phyloP scores from a whole-genome alignment of 2,113 vertebrate species.

The Macrotis lagotis region DNA sequence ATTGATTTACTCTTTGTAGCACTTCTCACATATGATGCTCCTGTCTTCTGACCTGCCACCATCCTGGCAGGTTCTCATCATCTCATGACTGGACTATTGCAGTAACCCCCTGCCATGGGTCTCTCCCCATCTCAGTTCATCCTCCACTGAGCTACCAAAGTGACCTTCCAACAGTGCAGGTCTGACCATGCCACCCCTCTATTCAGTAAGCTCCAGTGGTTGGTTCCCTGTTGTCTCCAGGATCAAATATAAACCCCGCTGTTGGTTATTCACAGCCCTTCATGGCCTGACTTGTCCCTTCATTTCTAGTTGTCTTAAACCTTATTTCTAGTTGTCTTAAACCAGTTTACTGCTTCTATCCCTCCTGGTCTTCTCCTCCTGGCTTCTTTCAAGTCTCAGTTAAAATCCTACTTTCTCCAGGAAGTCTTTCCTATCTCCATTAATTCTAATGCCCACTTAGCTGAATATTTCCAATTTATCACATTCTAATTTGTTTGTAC shows the following conservation, averaged over 20 bases:
- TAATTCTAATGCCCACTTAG: background rate
- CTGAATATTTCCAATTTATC: background rate
- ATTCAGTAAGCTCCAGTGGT: background rate
- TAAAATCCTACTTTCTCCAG: background rate
- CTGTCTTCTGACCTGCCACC: background rate
- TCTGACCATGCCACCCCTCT: background rate
- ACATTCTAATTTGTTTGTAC: background rate
- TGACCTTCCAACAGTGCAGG: background rate
- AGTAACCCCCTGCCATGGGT: background rate
- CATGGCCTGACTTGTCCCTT: background rate
- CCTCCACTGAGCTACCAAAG: background rate
- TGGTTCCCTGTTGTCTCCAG: background rate
- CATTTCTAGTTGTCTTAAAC: background rate
- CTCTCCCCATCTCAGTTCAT: background rate
- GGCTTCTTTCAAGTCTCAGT: background rate
- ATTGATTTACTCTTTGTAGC: background rate
- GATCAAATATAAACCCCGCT: background rate
- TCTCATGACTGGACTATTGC: background rate
- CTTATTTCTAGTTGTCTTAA: background rate
- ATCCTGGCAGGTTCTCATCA: background rate
- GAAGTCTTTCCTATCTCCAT: background rate
- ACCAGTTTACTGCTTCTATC: background rate
- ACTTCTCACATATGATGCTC: background rate
- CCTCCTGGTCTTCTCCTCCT: background rate
- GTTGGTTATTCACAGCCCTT: background rate